phyloP scores from a whole-genome alignment of 1,140 invertebrate species.

The Heliothis virescens region DNA sequence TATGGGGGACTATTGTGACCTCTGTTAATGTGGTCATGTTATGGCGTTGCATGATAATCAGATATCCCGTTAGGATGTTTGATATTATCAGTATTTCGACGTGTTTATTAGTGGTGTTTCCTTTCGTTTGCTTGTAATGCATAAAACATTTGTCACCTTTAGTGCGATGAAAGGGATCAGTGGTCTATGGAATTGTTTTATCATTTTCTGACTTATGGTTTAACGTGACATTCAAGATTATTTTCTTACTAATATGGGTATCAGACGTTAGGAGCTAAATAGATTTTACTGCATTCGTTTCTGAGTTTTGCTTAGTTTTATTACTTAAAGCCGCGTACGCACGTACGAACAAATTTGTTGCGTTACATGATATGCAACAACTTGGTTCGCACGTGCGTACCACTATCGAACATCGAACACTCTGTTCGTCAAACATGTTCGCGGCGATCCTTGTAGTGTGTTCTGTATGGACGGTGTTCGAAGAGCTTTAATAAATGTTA shows the following conservation, averaged over 20 bases:
- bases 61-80: constrained; percentile 12
- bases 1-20: constrained; percentile 18
- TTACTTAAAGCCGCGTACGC: too few relatives aligned
- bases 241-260: neutral
- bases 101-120: constrained; percentile 39
- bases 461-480: too few relatives aligned
- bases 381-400: too few relatives aligned
- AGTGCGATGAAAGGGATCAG: neutral
- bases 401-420: too few relatives aligned
- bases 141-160: constrained; percentile 30
- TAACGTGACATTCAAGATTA: neutral
- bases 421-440: too few relatives aligned
- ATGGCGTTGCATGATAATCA: constrained; percentile 35
- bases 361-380: too few relatives aligned
- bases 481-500: too few relatives aligned
- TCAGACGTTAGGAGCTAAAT: neutral
- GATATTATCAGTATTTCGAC: constrained; percentile 39
- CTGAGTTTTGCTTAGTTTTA: too few relatives aligned
- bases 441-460: too few relatives aligned
- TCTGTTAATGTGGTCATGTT: constrained; percentile 35
- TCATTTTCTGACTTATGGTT: neutral
- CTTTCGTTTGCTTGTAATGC: constrained; percentile 23
- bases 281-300: too few relatives aligned
- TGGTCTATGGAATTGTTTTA: neutral
- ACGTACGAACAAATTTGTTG: too few relatives aligned